Evolutionary conservation across 37 sponge, comb jelly and placozoan genomes (phyloP), one percentile per base, ranked within the genome.

Genomic region (Agelas oroides): DNA sequence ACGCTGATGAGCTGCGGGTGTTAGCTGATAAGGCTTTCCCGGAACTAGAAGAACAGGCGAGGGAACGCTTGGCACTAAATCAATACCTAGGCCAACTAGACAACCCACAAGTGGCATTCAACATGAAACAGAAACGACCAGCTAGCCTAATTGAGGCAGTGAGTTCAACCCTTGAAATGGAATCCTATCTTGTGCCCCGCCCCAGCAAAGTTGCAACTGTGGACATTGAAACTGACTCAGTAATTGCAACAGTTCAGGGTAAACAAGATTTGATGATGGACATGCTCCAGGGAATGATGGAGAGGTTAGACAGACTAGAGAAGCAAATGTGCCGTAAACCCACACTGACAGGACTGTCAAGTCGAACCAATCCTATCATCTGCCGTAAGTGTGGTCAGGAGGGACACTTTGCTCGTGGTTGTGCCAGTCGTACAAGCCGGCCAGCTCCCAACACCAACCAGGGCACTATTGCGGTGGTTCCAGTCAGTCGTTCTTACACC

Each of bases 301-400:
- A 68, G 36, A 70, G 59, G 1, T 33, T 81, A n/a, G 82, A 41
- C 58, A 53, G 46, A 33, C 28, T 56, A 1, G 71, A 81, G 24
- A 59, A 12, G 24, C 46, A 21, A 16, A 6, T 20, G 25, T 18
- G 20, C 17, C 65, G 33, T 16, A n/a, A 12, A 31, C 27, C 36
- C 18, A 25, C 37, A 15, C 18, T 41, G 28, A 57, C 54, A 53
- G 66, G 66, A 13, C 66, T 12, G 12, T 23, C 66, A 23, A n/a
- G 27, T 19, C 3, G 53, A 54, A 41, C 56, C 24, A 66, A 20
- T 8, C 39, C 68, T 52, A 33, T 30, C n/a, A 32, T 32, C 20
- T 83, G 84, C 38, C 40, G 74, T 27, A 83, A 63, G 36, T 83
- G 84, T 74, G 73, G 72, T 28, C 74, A 83, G 54, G 53, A 25